Percentiles rank a stretch among this genome's conserved stretches.
phyloP scores from a whole-genome alignment of 2,888 invertebrate species.

The Liposcelis brunnea region DNA sequence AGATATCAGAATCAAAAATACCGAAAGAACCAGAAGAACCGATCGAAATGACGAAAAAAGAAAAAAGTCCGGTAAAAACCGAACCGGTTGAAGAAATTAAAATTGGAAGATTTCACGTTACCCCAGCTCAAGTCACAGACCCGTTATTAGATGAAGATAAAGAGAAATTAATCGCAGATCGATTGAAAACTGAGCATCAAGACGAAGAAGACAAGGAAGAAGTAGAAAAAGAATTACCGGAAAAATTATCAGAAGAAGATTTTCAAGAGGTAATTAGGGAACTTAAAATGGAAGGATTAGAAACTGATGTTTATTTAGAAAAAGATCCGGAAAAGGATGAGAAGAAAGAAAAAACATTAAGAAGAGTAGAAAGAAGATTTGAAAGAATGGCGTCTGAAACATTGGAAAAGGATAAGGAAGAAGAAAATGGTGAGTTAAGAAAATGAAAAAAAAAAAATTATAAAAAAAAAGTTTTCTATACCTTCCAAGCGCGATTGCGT shows the following conservation, averaged over 20 bases:
- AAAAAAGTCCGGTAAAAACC: constrained; percentile 11
- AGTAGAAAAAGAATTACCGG: constrained; percentile 26
- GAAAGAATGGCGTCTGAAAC: constrained; percentile 33
- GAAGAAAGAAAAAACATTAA: constrained; percentile 26
- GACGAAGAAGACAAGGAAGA: constrained; percentile 22
- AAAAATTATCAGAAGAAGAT: constrained; percentile 24
- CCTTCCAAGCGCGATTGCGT: too few species aligned
- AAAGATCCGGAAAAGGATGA: constrained; percentile 15
- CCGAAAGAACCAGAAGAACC: constrained; percentile 1
- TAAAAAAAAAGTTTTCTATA: too few species aligned
- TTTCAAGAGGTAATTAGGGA: constrained; percentile 22
- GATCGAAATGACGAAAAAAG: constrained; percentile 11
- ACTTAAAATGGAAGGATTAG: constrained; percentile 14
- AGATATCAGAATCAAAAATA: constrained; percentile 1
- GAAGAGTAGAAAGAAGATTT: constrained; percentile 31
- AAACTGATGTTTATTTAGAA: constrained; percentile 3
- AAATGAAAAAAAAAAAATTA: neutral
- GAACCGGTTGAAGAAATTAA: constrained; percentile 3
- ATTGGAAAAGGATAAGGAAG: constrained; percentile 23
- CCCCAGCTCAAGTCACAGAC: neutral
- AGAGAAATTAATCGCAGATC: neutral
- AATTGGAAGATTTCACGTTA: constrained; percentile 6
- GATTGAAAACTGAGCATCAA: neutral
- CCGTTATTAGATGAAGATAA: neutral
- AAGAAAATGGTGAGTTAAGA: neutral